A percentile compares a stretch with the other conserved stretches of the same genome.
Evolutionary conservation across 1,140 invertebrate genomes (phyloP).

Genomic region (Camponotus floridanus): DNA sequence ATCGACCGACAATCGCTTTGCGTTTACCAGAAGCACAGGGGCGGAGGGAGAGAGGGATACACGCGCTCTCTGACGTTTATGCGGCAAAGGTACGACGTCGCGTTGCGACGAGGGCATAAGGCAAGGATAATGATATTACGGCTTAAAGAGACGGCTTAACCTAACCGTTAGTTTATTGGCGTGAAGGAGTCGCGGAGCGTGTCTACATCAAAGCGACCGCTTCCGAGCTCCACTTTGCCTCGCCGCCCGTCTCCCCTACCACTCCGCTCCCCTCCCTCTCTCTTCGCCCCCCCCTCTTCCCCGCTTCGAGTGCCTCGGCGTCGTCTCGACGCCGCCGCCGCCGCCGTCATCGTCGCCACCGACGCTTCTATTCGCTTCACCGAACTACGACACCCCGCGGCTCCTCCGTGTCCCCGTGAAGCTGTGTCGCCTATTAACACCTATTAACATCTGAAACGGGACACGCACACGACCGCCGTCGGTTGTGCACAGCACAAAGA

Average conservation of each 20-base stretch:
- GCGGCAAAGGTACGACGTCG: conserved; percentile 38
- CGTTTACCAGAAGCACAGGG: conserved; percentile 27
- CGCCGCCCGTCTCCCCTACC: conserved; percentile 3
- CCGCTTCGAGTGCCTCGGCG: conserved; percentile 25
- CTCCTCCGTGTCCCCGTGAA: neutral
- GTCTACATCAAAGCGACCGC: conserved; percentile 83
- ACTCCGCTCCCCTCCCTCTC: conserved; percentile 7
- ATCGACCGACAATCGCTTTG: neutral
- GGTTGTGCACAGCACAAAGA: neutral
- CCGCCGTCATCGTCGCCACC: conserved; percentile 12
- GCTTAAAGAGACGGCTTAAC: conserved; percentile 82
- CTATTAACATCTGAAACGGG: conserved; percentile 55
- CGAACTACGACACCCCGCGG: conserved; percentile 49
- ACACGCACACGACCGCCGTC: neutral
- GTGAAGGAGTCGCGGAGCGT: conserved; percentile 84
- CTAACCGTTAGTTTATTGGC: conserved; percentile 85
- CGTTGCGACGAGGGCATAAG: conserved; percentile 67
- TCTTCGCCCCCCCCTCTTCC: neutral
- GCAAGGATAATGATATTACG: conserved; percentile 84
- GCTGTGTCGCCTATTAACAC: conserved; percentile 38
- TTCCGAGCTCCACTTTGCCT: conserved; percentile 67
- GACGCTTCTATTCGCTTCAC: conserved; percentile 62
- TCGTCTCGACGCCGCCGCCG: conserved; percentile 18
- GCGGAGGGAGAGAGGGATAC: no score
- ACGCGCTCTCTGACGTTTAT: neutral